Percentiles rank a stretch among this genome's conserved stretches.
These are phyloP conservation scores for Cephus cinctus DNA, from an alignment of 1,140 invertebrate genomes.

Conservation along the genomic window DNA sequence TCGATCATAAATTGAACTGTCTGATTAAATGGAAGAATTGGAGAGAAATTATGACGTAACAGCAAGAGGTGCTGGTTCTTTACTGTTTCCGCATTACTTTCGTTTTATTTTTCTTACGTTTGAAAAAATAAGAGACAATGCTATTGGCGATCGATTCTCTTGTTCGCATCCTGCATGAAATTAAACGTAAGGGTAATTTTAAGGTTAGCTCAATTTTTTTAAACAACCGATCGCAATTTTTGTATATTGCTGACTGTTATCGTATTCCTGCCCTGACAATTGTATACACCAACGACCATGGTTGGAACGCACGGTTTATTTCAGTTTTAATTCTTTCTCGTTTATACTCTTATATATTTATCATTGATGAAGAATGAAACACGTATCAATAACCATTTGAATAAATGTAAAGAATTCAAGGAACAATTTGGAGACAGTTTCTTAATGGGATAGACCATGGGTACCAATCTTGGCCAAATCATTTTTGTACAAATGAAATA, in stretches of 20 bases:
- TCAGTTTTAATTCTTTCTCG: no score
- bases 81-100: no score
- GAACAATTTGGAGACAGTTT: no score
- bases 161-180: constrained; percentile 17
- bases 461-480: constrained; percentile 23
- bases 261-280: constrained; percentile 26
- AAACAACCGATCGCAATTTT: constrained; percentile 35
- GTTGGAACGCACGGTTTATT: no score
- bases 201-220: constrained; percentile 53
- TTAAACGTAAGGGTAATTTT: constrained; percentile 34
- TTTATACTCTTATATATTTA: no score
- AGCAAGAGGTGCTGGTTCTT: no score
- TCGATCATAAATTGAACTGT: no score
- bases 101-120: constrained; percentile 23
- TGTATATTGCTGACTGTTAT: constrained; percentile 40
- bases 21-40: no score
- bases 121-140: constrained; percentile 9
- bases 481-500: constrained; percentile 37
- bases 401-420: no score
- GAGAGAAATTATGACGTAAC: no score
- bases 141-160: constrained; percentile 20
- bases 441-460: constrained; percentile 8
- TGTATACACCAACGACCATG: constrained; percentile 20
- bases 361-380: no score
- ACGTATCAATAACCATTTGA: no score